Conservation (phyloP, 2,113 vertebrate species). For the Cepphus grylle region DNA sequence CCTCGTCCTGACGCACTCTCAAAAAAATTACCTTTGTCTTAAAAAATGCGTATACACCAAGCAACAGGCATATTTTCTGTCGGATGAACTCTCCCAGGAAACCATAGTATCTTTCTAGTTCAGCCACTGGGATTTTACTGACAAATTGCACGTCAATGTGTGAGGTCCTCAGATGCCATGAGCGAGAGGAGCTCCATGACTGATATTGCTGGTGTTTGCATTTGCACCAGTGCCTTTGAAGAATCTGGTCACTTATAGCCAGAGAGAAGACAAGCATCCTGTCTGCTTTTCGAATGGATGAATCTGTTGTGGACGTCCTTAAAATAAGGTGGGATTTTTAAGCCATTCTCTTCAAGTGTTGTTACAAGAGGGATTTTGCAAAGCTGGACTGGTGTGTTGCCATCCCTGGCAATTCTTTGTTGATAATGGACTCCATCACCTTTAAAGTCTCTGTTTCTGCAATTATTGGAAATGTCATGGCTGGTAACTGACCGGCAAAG, state of each 20-base stretch:
- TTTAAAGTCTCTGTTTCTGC: conserved; percentile 37
- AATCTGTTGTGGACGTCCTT: neutral
- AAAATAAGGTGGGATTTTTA: conserved; percentile 29
- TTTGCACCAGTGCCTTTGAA: conserved; percentile 6
- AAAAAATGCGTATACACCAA: neutral
- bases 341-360: conserved; percentile 7
- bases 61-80: neutral
- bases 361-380: conserved; percentile 32
- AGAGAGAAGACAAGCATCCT: neutral
- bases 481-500: neutral
- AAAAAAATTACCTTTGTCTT: neutral
- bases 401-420: conserved; percentile 58
- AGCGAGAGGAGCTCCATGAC: neutral
- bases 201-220: neutral
- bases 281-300: neutral
- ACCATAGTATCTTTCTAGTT: neutral
- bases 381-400: conserved; percentile 17
- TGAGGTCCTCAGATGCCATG: conserved; percentile 30
- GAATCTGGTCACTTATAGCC: neutral
- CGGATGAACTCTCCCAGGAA: conserved; percentile 42
- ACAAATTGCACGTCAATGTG: neutral
- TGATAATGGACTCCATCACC: conserved; percentile 46
- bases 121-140: conserved; percentile 17
- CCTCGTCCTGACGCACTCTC: fast-evolving
- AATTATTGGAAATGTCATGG: conserved; percentile 49